Base-by-base conservation (phyloP, 2,113 vertebrate genomes). In the Chaetodon trifascialis region DNA sequence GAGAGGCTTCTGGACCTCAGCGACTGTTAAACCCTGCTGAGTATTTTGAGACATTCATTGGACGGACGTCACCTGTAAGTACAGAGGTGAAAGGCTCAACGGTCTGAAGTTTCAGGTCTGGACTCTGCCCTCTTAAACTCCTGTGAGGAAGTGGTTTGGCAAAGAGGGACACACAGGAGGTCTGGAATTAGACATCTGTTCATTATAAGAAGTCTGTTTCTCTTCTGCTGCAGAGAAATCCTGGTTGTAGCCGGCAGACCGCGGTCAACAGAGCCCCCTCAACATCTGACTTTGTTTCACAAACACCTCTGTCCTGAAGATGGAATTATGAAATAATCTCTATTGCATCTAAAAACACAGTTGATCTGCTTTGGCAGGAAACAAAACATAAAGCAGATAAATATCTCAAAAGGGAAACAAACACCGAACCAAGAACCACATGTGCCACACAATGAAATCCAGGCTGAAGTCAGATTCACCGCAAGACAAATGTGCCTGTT, bases 131-230 rank as follows among this genome's bases (percentile, higher is more conserved):
- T 73, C 47, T 74, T 77, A 38, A 68, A 81, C 68, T 68, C 71
- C 64, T 84, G 76, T 68, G 83, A 88, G 68, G 79, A 90, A 84
- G 80, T 85, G 85, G 78, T 79, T 88, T 90, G 84, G 90, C 84
- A 83, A 58, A 80, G 68, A 51, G 10, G 21, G 67, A 78, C 62
- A 68, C 62, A 68, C 47, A 34, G 80, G 65, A 82, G 82, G 80
- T 63, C 87, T 71, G 70, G 65, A 89, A 88, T 90, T 86, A 86
- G 19, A 85, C 82, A 89, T 87, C 64, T 87, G 81, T 80, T 90
- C 75, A 70, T 82, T 84, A 80, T 56, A 76, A 83, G 38, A 86
- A 59, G 65, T 56, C 76, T 67, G 64, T 47, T 79, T 84, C 69
- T 80, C 23, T 65, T 79, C 38, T 52, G 30, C 44, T 52, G 30